A percentile compares a stretch with the other conserved stretches of the same genome.
phyloP scores from a whole-genome alignment of 2,888 invertebrate species.

The Drosophila buzzatii region DNA sequence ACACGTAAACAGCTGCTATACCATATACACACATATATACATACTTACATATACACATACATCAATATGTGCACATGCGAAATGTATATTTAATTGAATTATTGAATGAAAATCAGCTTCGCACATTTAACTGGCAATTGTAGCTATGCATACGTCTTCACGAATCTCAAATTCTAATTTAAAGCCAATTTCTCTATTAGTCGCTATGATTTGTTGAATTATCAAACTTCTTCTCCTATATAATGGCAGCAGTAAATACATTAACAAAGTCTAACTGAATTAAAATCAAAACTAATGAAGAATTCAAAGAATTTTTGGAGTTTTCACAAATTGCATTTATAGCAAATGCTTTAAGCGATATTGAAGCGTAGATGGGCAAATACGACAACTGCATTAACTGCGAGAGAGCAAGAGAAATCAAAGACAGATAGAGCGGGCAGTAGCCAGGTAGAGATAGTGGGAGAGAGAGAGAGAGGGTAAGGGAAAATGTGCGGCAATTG shows the following conservation, averaged over 20 bases:
- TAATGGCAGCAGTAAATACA: neutral
- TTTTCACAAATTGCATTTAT: neutral
- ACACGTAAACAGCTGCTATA: neutral
- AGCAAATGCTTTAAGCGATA: neutral
- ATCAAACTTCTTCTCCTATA: neutral
- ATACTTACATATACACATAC: neutral
- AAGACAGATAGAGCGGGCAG: neutral
- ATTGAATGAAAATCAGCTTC: conserved; percentile 21
- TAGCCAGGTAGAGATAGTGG: neutral
- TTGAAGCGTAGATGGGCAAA: neutral
- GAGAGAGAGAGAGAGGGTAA: neutral
- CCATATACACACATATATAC: fast-evolving
- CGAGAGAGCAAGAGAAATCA: neutral
- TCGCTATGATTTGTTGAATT: neutral
- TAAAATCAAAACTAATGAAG: neutral
- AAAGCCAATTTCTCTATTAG: conserved; percentile 2
- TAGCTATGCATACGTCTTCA: neutral
- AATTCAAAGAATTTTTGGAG: neutral
- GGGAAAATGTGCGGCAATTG: conserved; percentile 32
- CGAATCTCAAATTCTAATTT: neutral
- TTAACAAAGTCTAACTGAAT: neutral
- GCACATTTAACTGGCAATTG: conserved; percentile 3
- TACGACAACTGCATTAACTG: neutral
- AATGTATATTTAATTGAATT: conserved; percentile 35
- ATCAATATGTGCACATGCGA: neutral